These are phyloP conservation scores for Trypoxylus dichotomus DNA, from an alignment of 1,140 invertebrate species.

Conservation along the genomic window DNA sequence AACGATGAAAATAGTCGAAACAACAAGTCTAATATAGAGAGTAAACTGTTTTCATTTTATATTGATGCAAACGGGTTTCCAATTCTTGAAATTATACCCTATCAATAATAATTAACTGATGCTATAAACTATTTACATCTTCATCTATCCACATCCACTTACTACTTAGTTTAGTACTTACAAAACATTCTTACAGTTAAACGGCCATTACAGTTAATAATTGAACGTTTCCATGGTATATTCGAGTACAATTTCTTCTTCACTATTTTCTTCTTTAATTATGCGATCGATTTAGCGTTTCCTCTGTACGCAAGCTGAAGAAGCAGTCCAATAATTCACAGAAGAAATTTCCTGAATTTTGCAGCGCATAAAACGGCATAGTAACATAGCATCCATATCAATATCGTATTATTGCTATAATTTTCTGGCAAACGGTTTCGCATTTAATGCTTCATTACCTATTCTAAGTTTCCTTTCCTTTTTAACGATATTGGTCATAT, in stretches of 20 bases:
- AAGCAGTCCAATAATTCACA: not conserved
- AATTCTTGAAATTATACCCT: not conserved
- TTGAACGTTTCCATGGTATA: not conserved
- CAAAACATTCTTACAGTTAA: constrained; percentile 3
- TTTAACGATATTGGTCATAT: not conserved
- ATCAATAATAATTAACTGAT: not conserved
- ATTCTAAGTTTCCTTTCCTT: not conserved
- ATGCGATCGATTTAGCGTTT: not conserved
- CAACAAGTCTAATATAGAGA: no score
- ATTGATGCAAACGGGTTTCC: not conserved
- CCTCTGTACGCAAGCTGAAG: not conserved
- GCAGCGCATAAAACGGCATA: not conserved
- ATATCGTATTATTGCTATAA: not conserved
- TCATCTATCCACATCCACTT: not conserved
- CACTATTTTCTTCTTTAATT: not conserved
- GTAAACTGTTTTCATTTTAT: not conserved
- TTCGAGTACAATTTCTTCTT: not conserved
- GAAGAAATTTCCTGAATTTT: not conserved
- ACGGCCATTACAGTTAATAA: constrained; percentile 3
- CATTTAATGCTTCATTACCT: not conserved
- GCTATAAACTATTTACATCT: not conserved
- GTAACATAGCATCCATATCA: not conserved
- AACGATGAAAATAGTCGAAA: no score
- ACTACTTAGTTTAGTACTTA: not conserved
- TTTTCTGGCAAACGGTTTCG: constrained; percentile 5